Percentiles rank a stretch among this genome's conserved stretches.
Evolutionary conservation across 2,888 invertebrate species (phyloP).

Genomic region (Dicranocentrus wangi): DNA sequence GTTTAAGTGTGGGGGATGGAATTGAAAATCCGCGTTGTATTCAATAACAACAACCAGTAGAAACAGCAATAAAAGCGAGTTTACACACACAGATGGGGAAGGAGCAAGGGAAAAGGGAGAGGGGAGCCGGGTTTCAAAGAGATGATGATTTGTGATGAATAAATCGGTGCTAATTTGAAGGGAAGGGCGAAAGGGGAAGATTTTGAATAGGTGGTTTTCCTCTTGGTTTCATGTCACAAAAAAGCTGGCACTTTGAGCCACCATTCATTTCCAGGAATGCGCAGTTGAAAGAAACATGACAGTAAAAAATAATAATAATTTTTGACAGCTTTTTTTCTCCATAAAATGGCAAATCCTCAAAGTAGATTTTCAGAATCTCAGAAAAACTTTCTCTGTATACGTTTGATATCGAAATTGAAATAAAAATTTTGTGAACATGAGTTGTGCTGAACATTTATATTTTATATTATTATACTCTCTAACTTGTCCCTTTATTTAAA

Average conservation of each 20-base stretch:
- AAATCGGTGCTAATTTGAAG: slow-evolving; percentile 65
- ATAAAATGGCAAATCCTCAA: too few relatives aligned
- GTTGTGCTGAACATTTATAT: too few relatives aligned
- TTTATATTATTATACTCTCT: too few relatives aligned
- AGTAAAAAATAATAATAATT: too few relatives aligned
- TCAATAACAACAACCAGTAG: slow-evolving; percentile 49
- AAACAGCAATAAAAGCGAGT: slow-evolving; percentile 53
- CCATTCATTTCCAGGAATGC: too few relatives aligned
- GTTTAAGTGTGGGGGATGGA: slow-evolving; percentile 3
- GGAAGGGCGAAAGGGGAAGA: slow-evolving; percentile 54
- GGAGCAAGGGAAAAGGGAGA: slow-evolving; percentile 32
- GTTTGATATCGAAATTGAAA: too few relatives aligned
- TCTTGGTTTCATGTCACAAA: slow-evolving; percentile 15
- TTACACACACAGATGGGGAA: slow-evolving; percentile 28
- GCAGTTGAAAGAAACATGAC: too few relatives aligned
- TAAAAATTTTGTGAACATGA: too few relatives aligned
- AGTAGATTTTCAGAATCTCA: too few relatives aligned
- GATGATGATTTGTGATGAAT: slow-evolving; percentile 62
- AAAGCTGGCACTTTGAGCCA: not conserved
- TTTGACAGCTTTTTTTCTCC: too few relatives aligned
- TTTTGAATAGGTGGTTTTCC: slow-evolving; percentile 11
- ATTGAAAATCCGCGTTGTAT: slow-evolving; percentile 15
- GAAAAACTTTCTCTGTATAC: too few relatives aligned
- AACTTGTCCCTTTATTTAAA: too few relatives aligned
- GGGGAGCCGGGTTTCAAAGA: slow-evolving; percentile 40